Conservation (phyloP, 1,140 invertebrate species). For the Pseudachorutes palmiensis region DNA sequence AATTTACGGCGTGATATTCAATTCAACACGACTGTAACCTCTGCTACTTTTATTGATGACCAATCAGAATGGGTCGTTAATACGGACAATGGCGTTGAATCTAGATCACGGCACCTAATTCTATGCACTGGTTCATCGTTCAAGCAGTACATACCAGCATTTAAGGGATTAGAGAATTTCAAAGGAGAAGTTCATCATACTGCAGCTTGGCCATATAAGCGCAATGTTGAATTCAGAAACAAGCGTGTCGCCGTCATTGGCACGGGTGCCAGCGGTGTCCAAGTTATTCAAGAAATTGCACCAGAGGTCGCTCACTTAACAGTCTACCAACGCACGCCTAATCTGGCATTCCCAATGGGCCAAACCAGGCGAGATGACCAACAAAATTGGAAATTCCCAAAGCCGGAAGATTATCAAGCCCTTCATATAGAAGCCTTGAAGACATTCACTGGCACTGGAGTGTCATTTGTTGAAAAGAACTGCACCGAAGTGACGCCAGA, state of each 20-base stretch:
- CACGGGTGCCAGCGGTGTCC: slow-evolving; percentile 23
- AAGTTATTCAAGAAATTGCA: slow-evolving; percentile 25
- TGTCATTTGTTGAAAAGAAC: background rate
- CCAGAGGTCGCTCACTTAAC: slow-evolving; percentile 14
- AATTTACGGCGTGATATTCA: background rate
- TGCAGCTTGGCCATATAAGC: background rate
- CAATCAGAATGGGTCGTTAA: background rate
- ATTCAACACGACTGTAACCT: slow-evolving; percentile 9
- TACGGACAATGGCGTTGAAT: background rate
- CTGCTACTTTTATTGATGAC: background rate
- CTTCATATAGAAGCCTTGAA: background rate
- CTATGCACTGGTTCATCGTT: slow-evolving; percentile 12
- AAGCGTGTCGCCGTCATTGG: slow-evolving; percentile 25
- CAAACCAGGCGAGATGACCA: background rate
- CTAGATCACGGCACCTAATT: background rate
- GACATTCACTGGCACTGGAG: background rate
- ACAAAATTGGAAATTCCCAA: slow-evolving; percentile 4
- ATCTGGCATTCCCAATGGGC: slow-evolving; percentile 17
- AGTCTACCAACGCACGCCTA: slow-evolving; percentile 24
- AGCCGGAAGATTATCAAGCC: background rate
- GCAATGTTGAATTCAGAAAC: slow-evolving; percentile 5
- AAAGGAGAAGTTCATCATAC: slow-evolving; percentile 8
- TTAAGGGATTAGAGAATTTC: slow-evolving; percentile 13
- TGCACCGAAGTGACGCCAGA: background rate
- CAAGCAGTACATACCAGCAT: slow-evolving; percentile 8